Evolutionary conservation across 2,113 vertebrate species (phyloP).

Genomic region (Lagopus muta): DNA sequence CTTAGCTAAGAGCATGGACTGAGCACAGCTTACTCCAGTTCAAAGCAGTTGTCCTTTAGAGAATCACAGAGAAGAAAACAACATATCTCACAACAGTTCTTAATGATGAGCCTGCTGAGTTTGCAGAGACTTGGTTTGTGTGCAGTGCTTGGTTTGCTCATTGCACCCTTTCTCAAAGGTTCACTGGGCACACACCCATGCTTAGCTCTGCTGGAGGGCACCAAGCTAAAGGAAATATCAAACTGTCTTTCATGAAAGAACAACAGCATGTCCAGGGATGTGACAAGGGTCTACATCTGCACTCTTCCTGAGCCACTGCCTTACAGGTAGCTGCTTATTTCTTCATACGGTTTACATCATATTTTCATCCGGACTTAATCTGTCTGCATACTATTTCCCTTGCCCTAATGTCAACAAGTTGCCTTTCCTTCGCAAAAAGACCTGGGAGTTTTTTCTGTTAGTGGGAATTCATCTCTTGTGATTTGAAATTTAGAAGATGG

Average conservation of each 20-base stretch:
- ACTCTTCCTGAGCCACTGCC: background rate
- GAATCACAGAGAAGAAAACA: too few relatives aligned
- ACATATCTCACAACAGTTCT: background rate
- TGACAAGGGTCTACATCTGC: background rate
- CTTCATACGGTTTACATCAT: constrained; percentile 15
- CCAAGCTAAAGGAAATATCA: background rate
- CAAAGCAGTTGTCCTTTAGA: background rate
- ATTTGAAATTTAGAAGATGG: background rate
- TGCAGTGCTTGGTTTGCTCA: background rate
- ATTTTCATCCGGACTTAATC: background rate
- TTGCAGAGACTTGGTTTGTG: background rate
- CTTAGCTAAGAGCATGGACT: background rate
- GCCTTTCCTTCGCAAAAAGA: too few relatives aligned
- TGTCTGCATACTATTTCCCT: background rate
- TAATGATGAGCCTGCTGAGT: too few relatives aligned
- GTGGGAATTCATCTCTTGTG: background rate
- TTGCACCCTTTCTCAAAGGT: background rate
- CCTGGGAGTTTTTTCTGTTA: background rate
- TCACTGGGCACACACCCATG: too few relatives aligned
- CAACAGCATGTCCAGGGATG: background rate
- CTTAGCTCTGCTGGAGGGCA: background rate
- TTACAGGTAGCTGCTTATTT: background rate
- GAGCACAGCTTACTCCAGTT: background rate
- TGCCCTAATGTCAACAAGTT: background rate
- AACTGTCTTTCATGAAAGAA: background rate